Evolutionary conservation across 2,888 invertebrate species (phyloP).

Genomic region (Altica lythri): DNA sequence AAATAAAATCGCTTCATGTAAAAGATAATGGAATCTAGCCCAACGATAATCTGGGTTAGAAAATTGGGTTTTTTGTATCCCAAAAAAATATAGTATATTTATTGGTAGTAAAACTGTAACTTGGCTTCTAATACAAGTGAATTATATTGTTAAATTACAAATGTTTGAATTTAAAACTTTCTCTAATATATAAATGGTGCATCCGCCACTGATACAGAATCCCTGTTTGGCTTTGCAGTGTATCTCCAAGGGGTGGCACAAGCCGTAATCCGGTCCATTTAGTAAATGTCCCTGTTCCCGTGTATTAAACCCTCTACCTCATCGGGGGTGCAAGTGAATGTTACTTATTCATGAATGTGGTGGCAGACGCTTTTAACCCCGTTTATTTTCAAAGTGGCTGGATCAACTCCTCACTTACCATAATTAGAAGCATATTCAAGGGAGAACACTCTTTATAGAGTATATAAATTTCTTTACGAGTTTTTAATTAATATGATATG

Average conservation of each 20-base stretch:
- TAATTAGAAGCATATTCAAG: conserved; percentile 46
- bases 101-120: too few species aligned
- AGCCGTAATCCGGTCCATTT: conserved; percentile 56
- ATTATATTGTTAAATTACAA: too few species aligned
- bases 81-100: too few species aligned
- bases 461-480: conserved; percentile 28
- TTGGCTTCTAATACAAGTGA: too few species aligned
- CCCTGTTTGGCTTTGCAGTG: conserved; percentile 22
- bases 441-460: conserved; percentile 29
- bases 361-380: conserved; percentile 55
- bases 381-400: conserved; percentile 52
- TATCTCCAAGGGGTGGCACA: conserved; percentile 46
- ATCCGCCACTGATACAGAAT: too few species aligned
- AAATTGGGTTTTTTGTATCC: too few species aligned
- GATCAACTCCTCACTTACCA: conserved; percentile 46
- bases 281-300: conserved; percentile 49
- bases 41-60: too few species aligned
- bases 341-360: conserved; percentile 57
- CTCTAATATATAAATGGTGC: too few species aligned
- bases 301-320: background rate
- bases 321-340: conserved; percentile 41
- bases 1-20: too few species aligned
- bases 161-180: too few species aligned
- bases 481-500: conserved; percentile 36
- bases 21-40: too few species aligned